Evolutionary conservation across 2,888 invertebrate species (phyloP), one percentile per base, ranked within the genome.

Genomic region (Alcis repandata): DNA sequence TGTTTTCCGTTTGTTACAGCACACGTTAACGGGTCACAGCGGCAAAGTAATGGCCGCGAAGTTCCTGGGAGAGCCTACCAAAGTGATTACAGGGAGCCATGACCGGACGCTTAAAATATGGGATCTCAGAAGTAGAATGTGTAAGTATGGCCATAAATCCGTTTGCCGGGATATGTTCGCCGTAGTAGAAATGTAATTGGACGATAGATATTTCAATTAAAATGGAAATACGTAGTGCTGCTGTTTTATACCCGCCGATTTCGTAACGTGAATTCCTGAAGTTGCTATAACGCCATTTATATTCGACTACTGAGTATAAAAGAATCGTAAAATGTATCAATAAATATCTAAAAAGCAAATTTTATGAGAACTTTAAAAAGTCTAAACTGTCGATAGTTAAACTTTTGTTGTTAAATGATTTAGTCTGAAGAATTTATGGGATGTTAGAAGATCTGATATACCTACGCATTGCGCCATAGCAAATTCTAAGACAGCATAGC

Each of bases 101-200:
- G 99, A 99, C 93, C 95, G 99, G 73, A 99, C 99, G 33, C 94
- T 99, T 66, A 99, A 99, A 95, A 96, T 99, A 83, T 99, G 99
- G 99, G 99, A 99, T 93, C 95, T 99, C 51, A 95, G 97, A 79
- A 98, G 97, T 93, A 96, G 97, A 88, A 92, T 91, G 91, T 93
- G 93, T 93, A 82, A 89, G 92, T 87, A 66, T 61, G 57, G 46
- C 65, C 56, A 60, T 65, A 65, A 65, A 65, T 65, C 56, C 51
- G 54, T 38, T n/a, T 46, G 54, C 59, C 51, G 56, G 60, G 49
- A 57, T 57, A 52, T 57, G 57, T 57, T 20, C 32, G 54, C 64
- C 64, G 59, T 41, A 36, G 27, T 63, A 43, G 56, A 66, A 57
- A 66, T 66, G 65, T 66, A 66, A 66, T 66, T 60, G 65, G 65